Conservation (phyloP, 64 coral and sea anemone species). For the Orbicella faveolata region DNA sequence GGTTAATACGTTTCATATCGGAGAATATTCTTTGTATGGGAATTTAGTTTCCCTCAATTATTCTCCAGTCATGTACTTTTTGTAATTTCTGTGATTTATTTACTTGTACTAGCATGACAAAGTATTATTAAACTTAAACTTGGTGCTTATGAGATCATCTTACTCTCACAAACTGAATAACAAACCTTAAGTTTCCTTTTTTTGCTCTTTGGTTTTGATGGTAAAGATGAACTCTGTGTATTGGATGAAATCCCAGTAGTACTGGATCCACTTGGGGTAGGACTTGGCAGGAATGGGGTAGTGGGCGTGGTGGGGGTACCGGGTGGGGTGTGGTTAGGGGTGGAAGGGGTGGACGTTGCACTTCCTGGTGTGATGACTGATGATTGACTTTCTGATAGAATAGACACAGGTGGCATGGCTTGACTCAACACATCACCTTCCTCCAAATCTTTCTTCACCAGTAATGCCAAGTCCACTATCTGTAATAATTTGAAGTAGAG, state of each 20-base stretch:
- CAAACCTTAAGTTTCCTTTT: conserved; percentile 91
- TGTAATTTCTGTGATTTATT: too few species aligned
- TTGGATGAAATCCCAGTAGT: conserved; percentile 39
- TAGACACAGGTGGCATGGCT: conserved; percentile 91
- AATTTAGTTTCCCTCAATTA: too few species aligned
- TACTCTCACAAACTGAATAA: not conserved
- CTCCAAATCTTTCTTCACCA: conserved; percentile 93
- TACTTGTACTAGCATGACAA: too few species aligned
- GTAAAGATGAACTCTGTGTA: conserved; percentile 29
- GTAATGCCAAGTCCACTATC: conserved; percentile 90
- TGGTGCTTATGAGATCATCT: not conserved
- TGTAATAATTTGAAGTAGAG: not conserved
- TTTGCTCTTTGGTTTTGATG: conserved; percentile 82
- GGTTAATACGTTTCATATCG: too few species aligned
- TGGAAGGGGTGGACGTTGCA: conserved; percentile 62
- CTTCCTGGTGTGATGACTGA: conserved; percentile 51
- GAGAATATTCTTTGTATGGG: too few species aligned
- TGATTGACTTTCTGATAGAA: conserved; percentile 68
- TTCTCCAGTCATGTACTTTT: too few species aligned
- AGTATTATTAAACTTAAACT: too few species aligned
- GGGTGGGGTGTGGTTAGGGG: conserved; percentile 94
- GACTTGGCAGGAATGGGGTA: conserved; percentile 45
- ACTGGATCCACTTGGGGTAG: conserved; percentile 45
- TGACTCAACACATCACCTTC: conserved; percentile 71
- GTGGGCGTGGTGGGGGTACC: conserved; percentile 95